These are phyloP conservation scores for Oryzias woworae DNA, from an alignment of 2,113 vertebrate genomes.

Conservation along the genomic window DNA sequence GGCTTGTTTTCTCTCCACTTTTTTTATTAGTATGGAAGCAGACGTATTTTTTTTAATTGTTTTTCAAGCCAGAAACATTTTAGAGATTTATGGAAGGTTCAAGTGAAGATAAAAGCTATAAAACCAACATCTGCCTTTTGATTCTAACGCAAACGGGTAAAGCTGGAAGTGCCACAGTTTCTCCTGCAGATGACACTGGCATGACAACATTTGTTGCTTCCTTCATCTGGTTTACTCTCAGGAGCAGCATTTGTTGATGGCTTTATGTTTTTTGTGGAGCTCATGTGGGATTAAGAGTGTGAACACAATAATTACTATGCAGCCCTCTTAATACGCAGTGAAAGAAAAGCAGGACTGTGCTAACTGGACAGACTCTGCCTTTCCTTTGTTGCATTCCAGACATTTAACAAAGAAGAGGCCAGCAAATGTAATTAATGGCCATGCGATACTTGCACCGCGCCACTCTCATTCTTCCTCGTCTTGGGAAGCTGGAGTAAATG, in stretches of 20 bases:
- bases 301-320: slow-evolving; percentile 31
- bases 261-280: slow-evolving; percentile 11
- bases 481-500: slow-evolving; percentile 24
- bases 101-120: slow-evolving; percentile 8
- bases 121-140: not conserved
- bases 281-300: not conserved
- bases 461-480: slow-evolving; percentile 10
- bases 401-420: slow-evolving; percentile 10
- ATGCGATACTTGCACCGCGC: slow-evolving; percentile 7
- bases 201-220: slow-evolving; percentile 22
- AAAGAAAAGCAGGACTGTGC: slow-evolving; percentile 17
- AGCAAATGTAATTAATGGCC: slow-evolving; percentile 36
- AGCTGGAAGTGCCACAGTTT: not conserved
- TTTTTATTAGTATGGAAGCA: slow-evolving; percentile 10
- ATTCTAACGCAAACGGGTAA: slow-evolving; percentile 11
- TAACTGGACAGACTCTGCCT: slow-evolving; percentile 2
- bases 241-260: slow-evolving; percentile 12
- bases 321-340: slow-evolving; percentile 32
- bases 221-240: slow-evolving; percentile 7
- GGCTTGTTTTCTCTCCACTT: slow-evolving; percentile 62
- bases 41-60: not conserved
- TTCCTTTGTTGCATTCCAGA: slow-evolving; percentile 4
- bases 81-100: not conserved
- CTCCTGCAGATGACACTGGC: slow-evolving; percentile 14
- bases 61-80: slow-evolving; percentile 8